A percentile compares a stretch with the other conserved stretches of the same genome.
phyloP scores from a whole-genome alignment of 2,888 invertebrate species.

The Lasioglossum oenotherae region DNA sequence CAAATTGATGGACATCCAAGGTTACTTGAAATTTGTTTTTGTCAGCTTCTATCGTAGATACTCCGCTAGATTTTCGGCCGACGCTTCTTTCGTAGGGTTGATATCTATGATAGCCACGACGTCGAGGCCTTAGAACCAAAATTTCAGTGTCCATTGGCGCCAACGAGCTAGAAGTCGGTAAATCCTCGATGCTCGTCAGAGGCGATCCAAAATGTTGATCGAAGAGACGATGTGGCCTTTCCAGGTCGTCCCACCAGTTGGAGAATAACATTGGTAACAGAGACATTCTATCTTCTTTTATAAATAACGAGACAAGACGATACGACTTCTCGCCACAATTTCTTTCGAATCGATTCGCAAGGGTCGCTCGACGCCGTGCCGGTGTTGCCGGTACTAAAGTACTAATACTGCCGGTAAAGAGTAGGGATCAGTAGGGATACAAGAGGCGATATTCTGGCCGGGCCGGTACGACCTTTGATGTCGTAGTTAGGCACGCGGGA shows the following conservation, averaged over 20 bases:
- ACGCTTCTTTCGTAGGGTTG: slow-evolving; percentile 58
- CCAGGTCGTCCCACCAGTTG: slow-evolving; percentile 71
- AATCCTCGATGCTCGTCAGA: slow-evolving; percentile 6
- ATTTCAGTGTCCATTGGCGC: slow-evolving; percentile 41
- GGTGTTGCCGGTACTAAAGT: background rate
- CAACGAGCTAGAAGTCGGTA: slow-evolving; percentile 10
- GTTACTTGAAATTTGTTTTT: slow-evolving; percentile 90
- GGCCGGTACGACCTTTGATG: no score
- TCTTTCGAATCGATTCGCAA: slow-evolving; percentile 18
- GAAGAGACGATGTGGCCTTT: slow-evolving; percentile 62
- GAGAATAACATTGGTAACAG: slow-evolving; percentile 72
- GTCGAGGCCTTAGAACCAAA: slow-evolving; percentile 52
- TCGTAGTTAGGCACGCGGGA: no score
- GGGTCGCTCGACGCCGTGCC: background rate
- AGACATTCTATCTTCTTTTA: slow-evolving; percentile 55
- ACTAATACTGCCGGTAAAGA: no score
- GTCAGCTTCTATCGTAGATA: slow-evolving; percentile 87
- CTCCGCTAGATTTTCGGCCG: slow-evolving; percentile 82
- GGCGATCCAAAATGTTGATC: slow-evolving; percentile 34
- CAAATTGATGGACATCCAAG: slow-evolving; percentile 91
- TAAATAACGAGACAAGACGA: background rate
- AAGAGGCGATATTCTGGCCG: no score
- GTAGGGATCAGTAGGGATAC: no score
- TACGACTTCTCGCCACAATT: background rate
- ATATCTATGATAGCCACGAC: slow-evolving; percentile 41